Evolutionary conservation across 2,113 vertebrate species (phyloP).

Genomic region (Ahaetulla prasina): DNA sequence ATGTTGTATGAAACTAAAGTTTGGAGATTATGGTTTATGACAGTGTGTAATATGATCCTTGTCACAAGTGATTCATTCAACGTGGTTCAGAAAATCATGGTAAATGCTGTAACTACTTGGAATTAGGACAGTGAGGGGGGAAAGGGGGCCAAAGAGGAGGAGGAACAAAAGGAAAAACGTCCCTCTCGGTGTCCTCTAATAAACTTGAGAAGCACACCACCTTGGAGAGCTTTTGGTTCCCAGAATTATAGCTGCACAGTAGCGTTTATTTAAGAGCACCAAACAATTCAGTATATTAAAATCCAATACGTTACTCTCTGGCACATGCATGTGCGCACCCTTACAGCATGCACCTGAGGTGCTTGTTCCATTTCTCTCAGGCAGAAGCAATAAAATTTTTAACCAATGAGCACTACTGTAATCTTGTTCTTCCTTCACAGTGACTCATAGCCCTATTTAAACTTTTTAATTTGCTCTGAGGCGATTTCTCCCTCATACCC

Average conservation of each 20-base stretch:
- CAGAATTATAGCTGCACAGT: background rate
- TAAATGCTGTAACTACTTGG: background rate
- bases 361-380: background rate
- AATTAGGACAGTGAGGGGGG: background rate
- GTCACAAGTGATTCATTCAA: background rate
- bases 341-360: background rate
- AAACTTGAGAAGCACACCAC: background rate
- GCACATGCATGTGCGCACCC: background rate
- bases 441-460: background rate
- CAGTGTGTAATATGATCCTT: background rate
- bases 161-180: background rate
- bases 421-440: background rate
- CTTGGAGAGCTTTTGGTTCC: background rate
- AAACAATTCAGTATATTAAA: background rate
- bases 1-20: background rate
- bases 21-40: background rate
- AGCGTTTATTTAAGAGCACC: background rate
- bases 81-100: background rate
- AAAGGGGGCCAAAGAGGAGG: background rate
- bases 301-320: background rate
- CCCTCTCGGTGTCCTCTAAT: background rate
- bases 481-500: background rate
- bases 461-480: background rate
- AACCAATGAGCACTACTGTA: background rate
- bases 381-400: background rate